phyloP scores from a whole-genome alignment of 2,888 invertebrate genomes.

The Macroteleia sp. region DNA sequence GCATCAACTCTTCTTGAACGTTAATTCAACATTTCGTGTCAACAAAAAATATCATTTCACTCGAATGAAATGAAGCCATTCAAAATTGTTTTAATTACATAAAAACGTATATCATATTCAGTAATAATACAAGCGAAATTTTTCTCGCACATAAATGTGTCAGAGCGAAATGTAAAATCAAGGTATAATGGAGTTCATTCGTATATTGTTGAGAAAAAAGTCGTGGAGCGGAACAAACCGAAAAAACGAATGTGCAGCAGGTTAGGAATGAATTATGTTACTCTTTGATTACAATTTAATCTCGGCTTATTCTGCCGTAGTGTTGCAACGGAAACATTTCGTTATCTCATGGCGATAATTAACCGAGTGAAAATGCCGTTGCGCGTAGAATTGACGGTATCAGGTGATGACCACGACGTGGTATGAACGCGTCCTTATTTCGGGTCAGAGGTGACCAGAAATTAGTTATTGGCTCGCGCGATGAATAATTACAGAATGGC shows the following conservation, averaged over 20 bases:
- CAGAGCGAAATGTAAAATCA: conserved; percentile 18
- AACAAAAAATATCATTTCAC: too few species aligned
- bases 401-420: conserved; percentile 23
- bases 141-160: not conserved
- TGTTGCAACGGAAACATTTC: conserved; percentile 15
- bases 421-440: conserved; percentile 27
- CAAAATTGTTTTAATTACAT: too few species aligned
- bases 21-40: too few species aligned
- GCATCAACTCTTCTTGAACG: too few species aligned
- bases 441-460: conserved; percentile 34
- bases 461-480: conserved; percentile 67
- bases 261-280: conserved; percentile 33
- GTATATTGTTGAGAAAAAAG: not conserved
- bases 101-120: conserved; percentile 3
- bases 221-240: not conserved
- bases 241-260: conserved; percentile 12
- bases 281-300: conserved; percentile 38
- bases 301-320: conserved; percentile 9
- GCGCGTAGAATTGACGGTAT: conserved; percentile 45
- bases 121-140: conserved; percentile 4
- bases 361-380: conserved; percentile 38
- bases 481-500: conserved; percentile 70
- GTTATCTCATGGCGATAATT: conserved; percentile 54
- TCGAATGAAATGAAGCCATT: too few species aligned
- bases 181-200: conserved; percentile 1